phyloP scores from a whole-genome alignment of 64 coral and sea anemone species.

The Actinia tenebrosa region DNA sequence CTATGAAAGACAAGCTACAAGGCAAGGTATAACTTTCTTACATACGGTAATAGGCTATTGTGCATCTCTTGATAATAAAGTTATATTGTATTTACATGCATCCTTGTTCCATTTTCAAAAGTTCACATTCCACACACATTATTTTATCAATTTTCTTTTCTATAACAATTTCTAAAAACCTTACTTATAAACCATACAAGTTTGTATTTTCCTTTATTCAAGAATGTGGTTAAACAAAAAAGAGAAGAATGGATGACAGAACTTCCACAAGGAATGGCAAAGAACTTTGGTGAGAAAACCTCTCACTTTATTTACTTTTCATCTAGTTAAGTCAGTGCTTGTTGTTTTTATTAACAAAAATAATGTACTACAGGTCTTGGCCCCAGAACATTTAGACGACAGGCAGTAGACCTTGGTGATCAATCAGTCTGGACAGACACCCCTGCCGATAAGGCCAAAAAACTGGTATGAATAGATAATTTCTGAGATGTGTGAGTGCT shows the following conservation, averaged over 20 bases:
- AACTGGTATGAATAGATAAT: not conserved
- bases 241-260: conserved; percentile 99
- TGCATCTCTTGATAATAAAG: too few species aligned
- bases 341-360: not conserved
- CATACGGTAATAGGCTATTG: too few species aligned
- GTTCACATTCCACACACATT: not conserved
- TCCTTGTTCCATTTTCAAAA: not conserved
- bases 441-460: conserved; percentile 73
- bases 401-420: conserved; percentile 74
- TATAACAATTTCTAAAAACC: too few species aligned
- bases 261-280: conserved; percentile 86
- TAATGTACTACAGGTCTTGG: conserved; percentile 63
- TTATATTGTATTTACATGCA: not conserved
- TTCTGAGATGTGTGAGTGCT: too few species aligned
- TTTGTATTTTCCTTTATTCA: not conserved
- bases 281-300: conserved; percentile 87
- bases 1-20: conserved; percentile 59
- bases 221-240: conserved; percentile 68
- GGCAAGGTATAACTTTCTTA: conserved; percentile 48
- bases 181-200: too few species aligned
- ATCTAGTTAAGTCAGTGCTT: not conserved
- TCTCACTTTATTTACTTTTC: not conserved
- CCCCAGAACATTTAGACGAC: conserved; percentile 72
- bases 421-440: conserved; percentile 97
- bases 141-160: too few species aligned